Evolutionary conservation across 2,797 vertebrate species (phyloP), one percentile per base, ranked within the genome.

Genomic region (Phalloptychus januarius): DNA sequence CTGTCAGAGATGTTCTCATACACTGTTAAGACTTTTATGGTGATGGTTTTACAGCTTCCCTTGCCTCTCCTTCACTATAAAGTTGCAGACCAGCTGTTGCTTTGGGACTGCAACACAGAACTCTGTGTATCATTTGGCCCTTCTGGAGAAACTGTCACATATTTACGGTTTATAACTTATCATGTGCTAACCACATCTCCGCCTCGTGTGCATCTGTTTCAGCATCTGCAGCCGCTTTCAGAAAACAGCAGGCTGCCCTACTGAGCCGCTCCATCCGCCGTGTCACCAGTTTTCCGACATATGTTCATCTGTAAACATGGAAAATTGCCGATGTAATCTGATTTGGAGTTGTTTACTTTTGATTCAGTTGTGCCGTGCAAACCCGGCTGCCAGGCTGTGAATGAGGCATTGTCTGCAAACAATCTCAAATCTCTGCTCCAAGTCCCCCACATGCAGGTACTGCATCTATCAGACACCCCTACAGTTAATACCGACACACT

Each of bases 331-430:
- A 84, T 91, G 84, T 93, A 92, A 93, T 93, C 92, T 87, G 80
- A 93, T 93, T 93, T 92, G 87, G 87, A 83, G 89, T 92, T 94
- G 92, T 94, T 94, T 94, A 92, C 88, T 92, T 90, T 93, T 89
- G 79, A 73, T 88, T 91, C 84, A 81, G 84, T 87, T n/a, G 74
- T 83, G 86, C 84, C 28, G 82, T 74, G 82, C 85, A 90, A 83
- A 79, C 83, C 81, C 54, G 84, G 79, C 89, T 82, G 86, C 87
- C 86, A 86, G 52, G 38, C 85, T 86, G 90, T 93, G 92, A 95
- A 94, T 93, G 85, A 92, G 79, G 89, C 89, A 89, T 94, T 93
- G 93, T 94, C 88, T 93, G 77, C 83, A 86, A 83, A 84, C 87
- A 78, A 88, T 90, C 91, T 93, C 77, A 92, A 90, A 92, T 92